phyloP scores from a whole-genome alignment of 1,140 invertebrate genomes.

The Piezodorus guildinii region DNA sequence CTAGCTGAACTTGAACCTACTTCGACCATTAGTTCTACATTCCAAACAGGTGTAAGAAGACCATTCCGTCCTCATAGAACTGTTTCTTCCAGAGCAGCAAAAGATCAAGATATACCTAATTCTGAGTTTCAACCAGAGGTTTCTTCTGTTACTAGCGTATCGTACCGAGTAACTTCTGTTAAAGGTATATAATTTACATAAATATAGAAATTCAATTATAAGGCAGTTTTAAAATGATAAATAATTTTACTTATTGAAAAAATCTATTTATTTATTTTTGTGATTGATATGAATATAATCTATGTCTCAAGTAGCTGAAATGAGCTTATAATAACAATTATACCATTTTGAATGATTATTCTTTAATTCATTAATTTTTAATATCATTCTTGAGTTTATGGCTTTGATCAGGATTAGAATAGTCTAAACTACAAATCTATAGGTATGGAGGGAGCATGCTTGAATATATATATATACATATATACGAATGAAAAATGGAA shows the following conservation, averaged over 20 bases:
- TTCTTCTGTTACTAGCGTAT: conserved; percentile 57
- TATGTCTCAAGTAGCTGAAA: too few species aligned
- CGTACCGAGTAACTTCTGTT: conserved; percentile 53
- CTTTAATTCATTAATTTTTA: too few species aligned
- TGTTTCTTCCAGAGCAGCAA: conserved; percentile 25
- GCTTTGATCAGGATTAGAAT: too few species aligned
- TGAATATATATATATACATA: too few species aligned
- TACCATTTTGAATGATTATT: too few species aligned
- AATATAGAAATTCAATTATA: background rate
- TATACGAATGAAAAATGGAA: too few species aligned
- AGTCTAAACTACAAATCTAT: too few species aligned
- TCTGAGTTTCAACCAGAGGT: conserved; percentile 35
- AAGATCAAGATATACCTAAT: conserved; percentile 19
- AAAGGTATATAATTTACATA: conserved; percentile 35
- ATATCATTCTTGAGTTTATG: too few species aligned
- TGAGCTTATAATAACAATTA: too few species aligned
- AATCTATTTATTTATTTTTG: too few species aligned
- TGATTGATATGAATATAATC: too few species aligned
- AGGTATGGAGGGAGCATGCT: too few species aligned
- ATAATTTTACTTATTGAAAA: background rate
- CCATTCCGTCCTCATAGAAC: conserved; percentile 18
- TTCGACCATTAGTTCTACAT: conserved; percentile 1
- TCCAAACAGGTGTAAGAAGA: background rate
- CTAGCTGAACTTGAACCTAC: background rate
- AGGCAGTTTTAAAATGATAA: background rate